A percentile compares a stretch with the other conserved stretches of the same genome.
Conservation (phyloP, 1,140 invertebrate species). For the Cydia fagiglandana region DNA sequence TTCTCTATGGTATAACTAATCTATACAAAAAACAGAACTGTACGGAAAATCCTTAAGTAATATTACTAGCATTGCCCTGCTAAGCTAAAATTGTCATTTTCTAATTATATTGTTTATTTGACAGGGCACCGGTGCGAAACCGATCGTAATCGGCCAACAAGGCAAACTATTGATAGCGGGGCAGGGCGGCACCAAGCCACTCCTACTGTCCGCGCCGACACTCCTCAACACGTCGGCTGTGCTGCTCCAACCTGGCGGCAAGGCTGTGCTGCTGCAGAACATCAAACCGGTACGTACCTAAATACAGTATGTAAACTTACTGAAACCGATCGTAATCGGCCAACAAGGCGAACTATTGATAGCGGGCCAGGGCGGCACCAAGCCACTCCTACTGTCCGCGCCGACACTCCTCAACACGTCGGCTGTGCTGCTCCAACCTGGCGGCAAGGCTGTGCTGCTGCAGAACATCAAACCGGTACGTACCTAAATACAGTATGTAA, state of each 20-base stretch:
- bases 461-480: slow-evolving; percentile 73
- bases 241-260: slow-evolving; percentile 69
- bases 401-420: slow-evolving; percentile 69
- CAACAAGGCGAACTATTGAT: slow-evolving; percentile 67
- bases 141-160: slow-evolving; percentile 66
- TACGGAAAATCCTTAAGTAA: too few species aligned
- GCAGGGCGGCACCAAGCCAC: slow-evolving; percentile 63
- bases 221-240: slow-evolving; percentile 68
- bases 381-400: slow-evolving; percentile 67
- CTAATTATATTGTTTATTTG: slow-evolving; percentile 27
- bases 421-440: slow-evolving; percentile 66
- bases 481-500: background rate
- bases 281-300: slow-evolving; percentile 64
- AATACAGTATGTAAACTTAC: too few species aligned
- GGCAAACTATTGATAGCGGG: slow-evolving; percentile 66
- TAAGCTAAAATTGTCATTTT: too few species aligned
- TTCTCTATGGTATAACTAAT: too few species aligned
- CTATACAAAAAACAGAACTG: too few species aligned
- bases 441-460: slow-evolving; percentile 69
- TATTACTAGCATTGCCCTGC: too few species aligned
- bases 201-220: slow-evolving; percentile 67
- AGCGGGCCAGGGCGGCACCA: slow-evolving; percentile 62
- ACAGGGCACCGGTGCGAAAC: slow-evolving; percentile 63
- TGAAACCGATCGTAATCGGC: slow-evolving; percentile 67
- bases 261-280: slow-evolving; percentile 71